Percentiles rank a stretch among this genome's conserved stretches.
phyloP scores from a whole-genome alignment of 2,113 vertebrate genomes.

The Isichthys henryi region DNA sequence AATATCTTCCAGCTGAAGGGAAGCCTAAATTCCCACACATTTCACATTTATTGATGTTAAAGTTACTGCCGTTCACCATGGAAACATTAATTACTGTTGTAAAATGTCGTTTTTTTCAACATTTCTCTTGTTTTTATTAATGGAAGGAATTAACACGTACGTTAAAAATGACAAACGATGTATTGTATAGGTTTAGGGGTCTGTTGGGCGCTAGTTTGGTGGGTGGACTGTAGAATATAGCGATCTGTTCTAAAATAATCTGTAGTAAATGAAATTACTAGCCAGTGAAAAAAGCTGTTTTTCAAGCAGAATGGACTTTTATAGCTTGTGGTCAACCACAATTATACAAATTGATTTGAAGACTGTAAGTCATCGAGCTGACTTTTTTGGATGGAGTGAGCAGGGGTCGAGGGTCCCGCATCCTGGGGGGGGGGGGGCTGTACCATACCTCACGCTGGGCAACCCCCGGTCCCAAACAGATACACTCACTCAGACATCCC shows the following conservation, averaged over 20 bases:
- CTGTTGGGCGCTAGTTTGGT: too few relatives aligned
- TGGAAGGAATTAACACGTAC: background rate
- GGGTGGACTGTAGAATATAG: too few relatives aligned
- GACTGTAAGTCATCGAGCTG: background rate
- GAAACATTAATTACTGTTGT: background rate
- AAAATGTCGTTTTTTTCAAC: background rate
- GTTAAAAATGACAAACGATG: background rate
- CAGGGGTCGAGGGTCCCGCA: background rate
- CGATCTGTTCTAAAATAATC: background rate
- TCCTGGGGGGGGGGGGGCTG: too few relatives aligned
- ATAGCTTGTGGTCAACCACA: background rate
- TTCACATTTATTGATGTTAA: background rate
- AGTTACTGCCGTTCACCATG: background rate
- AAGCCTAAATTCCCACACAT: background rate
- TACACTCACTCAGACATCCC: background rate
- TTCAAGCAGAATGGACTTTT: background rate
- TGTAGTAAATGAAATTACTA: background rate
- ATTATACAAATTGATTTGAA: background rate
- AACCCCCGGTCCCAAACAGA: background rate
- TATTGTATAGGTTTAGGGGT: background rate
- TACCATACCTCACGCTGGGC: background rate
- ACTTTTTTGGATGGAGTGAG: background rate
- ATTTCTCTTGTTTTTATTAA: background rate
- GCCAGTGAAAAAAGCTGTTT: background rate
- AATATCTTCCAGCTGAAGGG: background rate